Evolutionary conservation across 2,888 invertebrate genomes (phyloP), one percentile per base, ranked within the genome.

Genomic region (Hybos culiciformis): DNA sequence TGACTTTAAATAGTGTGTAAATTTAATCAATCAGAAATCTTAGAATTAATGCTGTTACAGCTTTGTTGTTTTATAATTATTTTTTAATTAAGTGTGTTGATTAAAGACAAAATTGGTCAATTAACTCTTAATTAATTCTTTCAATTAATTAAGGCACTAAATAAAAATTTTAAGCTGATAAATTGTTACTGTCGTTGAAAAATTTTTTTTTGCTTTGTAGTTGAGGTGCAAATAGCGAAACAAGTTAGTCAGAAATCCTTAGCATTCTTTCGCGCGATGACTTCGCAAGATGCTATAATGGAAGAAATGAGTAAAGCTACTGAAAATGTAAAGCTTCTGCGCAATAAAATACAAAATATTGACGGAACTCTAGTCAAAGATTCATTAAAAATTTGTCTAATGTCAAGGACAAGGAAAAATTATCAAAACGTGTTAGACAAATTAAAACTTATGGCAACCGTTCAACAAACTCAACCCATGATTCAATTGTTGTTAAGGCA

Each of bases 231-330:
- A 66, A 90, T 93, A 60, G 88, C 90, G 5, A 80, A 83, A 55
- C 93, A 94, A 71, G 81, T 51, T 24, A 90, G 94, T 21, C 82
- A 85, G 56, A 92, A 94, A 62, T 94, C 94, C 9, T 90, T 90
- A 54, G 93, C 93, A 15, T 98, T 97, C 70, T 98, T 97, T 62
- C 86, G 92, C 66, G 96, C 96, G 1, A 96, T 98, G 86, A 82
- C 94, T 42, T 96, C 96, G 7, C 97, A 98, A 67, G 94, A 97
- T 62, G 85, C 88, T 21, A 83, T 98, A 39, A 90, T 96, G 80
- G 91, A 92, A 53, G 87, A 96, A 60, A 83, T 98, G 74, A 81
- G 81, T 2, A 77, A 79, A 58, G 88, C 91, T 17, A 77, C 83
- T 9, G 74, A 72, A 46, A 82, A 85, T 56, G 83, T 91, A 23